phyloP scores from a whole-genome alignment of 2,888 invertebrate species.

The Cataglyphis altisquamis region DNA sequence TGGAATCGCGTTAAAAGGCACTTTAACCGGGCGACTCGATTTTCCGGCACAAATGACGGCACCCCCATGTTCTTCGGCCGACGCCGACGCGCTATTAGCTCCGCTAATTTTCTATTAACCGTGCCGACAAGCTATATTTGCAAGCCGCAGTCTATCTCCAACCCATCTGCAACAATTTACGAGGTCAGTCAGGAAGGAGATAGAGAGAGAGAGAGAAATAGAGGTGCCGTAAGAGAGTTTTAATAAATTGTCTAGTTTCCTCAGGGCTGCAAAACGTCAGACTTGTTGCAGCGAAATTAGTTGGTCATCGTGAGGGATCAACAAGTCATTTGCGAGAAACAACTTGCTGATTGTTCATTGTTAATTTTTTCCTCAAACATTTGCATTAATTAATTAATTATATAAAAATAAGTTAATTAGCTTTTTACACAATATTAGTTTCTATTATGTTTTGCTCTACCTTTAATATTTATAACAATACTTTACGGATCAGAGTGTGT shows the following conservation, averaged over 20 bases:
- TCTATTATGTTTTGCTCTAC: neutral
- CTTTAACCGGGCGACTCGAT: conserved; percentile 79
- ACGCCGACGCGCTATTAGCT: conserved; percentile 78
- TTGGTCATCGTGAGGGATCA: neutral
- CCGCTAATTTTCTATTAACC: conserved; percentile 82
- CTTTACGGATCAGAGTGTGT: neutral
- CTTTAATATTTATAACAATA: conserved; percentile 12
- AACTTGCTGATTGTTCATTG: neutral
- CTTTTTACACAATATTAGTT: neutral
- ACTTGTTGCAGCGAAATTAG: conserved; percentile 36
- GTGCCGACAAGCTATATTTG: conserved; percentile 79
- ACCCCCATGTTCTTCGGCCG: conserved; percentile 77
- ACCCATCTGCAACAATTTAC: conserved; percentile 74
- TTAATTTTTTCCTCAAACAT: neutral
- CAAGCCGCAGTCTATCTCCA: conserved; percentile 75
- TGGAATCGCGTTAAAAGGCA: conserved; percentile 81
- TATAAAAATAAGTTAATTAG: neutral
- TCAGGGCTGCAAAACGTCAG: conserved; percentile 9
- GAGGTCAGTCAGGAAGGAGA: conserved; percentile 36
- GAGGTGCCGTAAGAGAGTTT: conserved; percentile 24
- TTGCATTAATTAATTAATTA: neutral
- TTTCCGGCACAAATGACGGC: conserved; percentile 80
- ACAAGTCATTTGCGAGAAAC: conserved; percentile 4
- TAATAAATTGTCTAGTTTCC: conserved; percentile 47
- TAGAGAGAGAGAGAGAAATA: neutral